Conservation (phyloP, 2,888 invertebrate species). For the Piscicola geometra region DNA sequence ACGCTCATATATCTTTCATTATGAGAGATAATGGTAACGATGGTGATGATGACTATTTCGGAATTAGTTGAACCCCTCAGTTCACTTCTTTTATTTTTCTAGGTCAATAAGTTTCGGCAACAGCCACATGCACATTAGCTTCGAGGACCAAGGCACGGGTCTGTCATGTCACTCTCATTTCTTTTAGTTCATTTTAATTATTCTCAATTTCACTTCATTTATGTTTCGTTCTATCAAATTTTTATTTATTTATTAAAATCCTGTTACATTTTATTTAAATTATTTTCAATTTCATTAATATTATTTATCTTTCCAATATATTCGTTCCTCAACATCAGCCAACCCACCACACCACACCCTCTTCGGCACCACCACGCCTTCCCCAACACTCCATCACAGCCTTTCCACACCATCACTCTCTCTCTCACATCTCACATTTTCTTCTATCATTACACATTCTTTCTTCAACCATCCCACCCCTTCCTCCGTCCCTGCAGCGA, state of each 20-base stretch:
- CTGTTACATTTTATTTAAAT: too few species aligned
- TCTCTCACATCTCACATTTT: too few species aligned
- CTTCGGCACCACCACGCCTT: too few species aligned
- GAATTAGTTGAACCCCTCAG: neutral
- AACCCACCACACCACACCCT: too few species aligned
- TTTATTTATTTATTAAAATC: too few species aligned
- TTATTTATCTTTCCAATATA: too few species aligned
- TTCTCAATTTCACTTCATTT: constrained; percentile 21
- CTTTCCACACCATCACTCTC: too few species aligned
- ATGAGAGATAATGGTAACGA: constrained; percentile 49
- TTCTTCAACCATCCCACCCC: neutral
- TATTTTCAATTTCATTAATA: too few species aligned
- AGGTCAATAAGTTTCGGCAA: neutral
- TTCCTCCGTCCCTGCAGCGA: constrained; percentile 59
- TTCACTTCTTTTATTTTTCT: neutral
- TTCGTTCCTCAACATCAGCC: too few species aligned
- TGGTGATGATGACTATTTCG: neutral
- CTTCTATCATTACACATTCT: too few species aligned
- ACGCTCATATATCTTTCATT: constrained; percentile 54
- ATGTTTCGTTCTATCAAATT: neutral
- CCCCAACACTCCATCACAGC: too few species aligned
- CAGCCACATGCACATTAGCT: constrained; percentile 14
- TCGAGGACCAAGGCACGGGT: neutral
- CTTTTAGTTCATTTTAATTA: neutral
- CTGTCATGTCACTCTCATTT: neutral